A percentile compares a stretch with the other conserved stretches of the same genome.
Evolutionary conservation across 2,888 invertebrate genomes (phyloP).

Genomic region (Patella ulyssiponensis): DNA sequence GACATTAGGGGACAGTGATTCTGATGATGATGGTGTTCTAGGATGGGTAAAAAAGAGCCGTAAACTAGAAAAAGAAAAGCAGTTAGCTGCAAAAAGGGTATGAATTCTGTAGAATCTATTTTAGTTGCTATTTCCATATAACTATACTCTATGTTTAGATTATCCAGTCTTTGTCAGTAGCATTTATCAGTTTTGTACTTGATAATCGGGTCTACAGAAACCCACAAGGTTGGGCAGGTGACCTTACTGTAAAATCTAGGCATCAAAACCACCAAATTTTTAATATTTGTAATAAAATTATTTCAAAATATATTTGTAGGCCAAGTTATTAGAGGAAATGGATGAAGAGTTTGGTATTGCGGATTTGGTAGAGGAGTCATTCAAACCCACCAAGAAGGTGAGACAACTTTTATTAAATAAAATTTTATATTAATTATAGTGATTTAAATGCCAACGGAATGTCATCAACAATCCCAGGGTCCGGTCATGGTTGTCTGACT

Average conservation of each 20-base stretch:
- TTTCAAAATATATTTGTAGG: constrained; percentile 73
- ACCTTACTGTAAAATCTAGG: background rate
- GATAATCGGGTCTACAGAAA: too few species aligned
- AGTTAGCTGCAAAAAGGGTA: constrained; percentile 87
- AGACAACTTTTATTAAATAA: background rate
- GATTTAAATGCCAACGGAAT: too few species aligned
- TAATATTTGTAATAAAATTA: background rate
- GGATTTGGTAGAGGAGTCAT: constrained; percentile 86
- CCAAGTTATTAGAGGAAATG: constrained; percentile 93
- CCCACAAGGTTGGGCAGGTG: too few species aligned
- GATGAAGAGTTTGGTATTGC: constrained; percentile 94
- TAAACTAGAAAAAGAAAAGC: constrained; percentile 83
- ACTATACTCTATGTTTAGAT: background rate
- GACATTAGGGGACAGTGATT: constrained; percentile 74
- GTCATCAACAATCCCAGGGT: too few species aligned
- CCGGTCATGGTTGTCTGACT: too few species aligned
- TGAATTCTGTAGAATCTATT: constrained; percentile 56
- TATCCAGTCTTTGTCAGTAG: too few species aligned
- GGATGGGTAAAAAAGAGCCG: constrained; percentile 90
- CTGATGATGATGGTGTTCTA: constrained; percentile 78
- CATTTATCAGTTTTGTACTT: too few species aligned
- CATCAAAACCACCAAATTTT: background rate
- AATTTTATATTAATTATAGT: background rate
- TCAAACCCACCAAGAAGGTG: constrained; percentile 64
- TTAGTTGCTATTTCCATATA: background rate